Base-by-base conservation (phyloP, 2,113 vertebrate genomes). In the Gorsachius goisagi region DNA sequence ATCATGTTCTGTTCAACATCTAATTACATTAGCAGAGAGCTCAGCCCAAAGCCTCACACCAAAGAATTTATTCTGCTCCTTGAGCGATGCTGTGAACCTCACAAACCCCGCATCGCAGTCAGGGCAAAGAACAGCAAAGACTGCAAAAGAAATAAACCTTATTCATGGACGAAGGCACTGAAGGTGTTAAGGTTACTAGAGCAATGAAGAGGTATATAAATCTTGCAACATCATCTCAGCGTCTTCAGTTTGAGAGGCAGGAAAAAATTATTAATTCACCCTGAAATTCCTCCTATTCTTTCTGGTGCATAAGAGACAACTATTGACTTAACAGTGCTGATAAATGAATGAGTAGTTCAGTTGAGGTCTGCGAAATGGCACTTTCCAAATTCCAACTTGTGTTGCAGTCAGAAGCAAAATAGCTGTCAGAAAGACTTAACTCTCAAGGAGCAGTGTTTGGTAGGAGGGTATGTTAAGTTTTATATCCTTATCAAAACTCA, bases 371-470 rank as follows among this genome's bases (percentile, higher is more conserved):
- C n/a, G 84, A 81, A 90, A 77, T n/a, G 1, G 39, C 15, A 74
- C 16, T 47, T 97, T 41, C 52, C 9, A 4, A 93, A 94, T 80
- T 89, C 55, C 58, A 86, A 53, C 52, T 83, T 41, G 7, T 12
- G 35, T 47, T 74, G 64, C 35, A 82, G 27, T 78, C 8, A 88
- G 39, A 88, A 82, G 88, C 9, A 72, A 88, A 95, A 94, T 4
- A 91, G 23, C 49, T 88, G 71, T 37, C 90, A 91, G 32, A 55
- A 37, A 91, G 77, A 96, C 88, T 91, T 85, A 94, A 87, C 17
- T 89, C 50, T 26, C 63, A 78, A 35, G 52, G 10, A 74, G 35
- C 30, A 77, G 11, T 55, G 60, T 71, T 74, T 85, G 68, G 26
- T 50, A 62, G 68, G 56, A 89, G 8, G 22, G 39, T 84, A 56